phyloP scores from a whole-genome alignment of 2,797 vertebrate species.

The Florisuga fusca region DNA sequence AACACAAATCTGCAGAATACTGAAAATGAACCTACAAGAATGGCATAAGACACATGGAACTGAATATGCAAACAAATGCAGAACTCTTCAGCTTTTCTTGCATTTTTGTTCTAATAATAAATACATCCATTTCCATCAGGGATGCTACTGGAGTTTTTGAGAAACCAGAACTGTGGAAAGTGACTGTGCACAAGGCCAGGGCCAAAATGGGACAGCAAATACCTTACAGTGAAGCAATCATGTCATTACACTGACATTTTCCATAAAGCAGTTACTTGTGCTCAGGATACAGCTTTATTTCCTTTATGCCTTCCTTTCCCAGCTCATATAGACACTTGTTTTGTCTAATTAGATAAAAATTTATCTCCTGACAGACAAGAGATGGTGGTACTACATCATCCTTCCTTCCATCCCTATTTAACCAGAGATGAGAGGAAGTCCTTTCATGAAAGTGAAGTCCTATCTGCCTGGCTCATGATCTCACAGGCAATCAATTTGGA shows the following conservation, averaged over 20 bases:
- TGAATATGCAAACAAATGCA: not conserved
- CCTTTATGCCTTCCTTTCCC: not conserved
- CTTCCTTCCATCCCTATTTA: constrained; percentile 21
- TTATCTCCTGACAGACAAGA: constrained; percentile 38
- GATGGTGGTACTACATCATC: constrained; percentile 10
- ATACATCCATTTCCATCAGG: not conserved
- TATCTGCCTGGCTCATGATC: not conserved
- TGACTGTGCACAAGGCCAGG: not conserved
- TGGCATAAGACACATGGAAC: not conserved
- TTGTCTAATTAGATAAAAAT: constrained; percentile 52
- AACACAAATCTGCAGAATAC: not conserved
- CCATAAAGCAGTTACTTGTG: not conserved
- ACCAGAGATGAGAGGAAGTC: constrained; percentile 23
- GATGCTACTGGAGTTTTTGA: not conserved
- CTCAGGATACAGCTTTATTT: not conserved
- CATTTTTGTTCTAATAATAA: not conserved
- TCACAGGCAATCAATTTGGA: constrained; percentile 44
- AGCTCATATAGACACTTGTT: constrained; percentile 5
- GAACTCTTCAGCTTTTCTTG: not conserved
- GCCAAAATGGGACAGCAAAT: not conserved
- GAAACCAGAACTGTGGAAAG: not conserved
- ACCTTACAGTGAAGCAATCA: not conserved
- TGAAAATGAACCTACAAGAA: not conserved
- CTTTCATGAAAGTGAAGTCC: constrained; percentile 13
- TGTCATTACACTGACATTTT: not conserved